Base-by-base conservation (phyloP, 2,797 vertebrate genomes). In the Microctenopoma stevenorrisi region DNA sequence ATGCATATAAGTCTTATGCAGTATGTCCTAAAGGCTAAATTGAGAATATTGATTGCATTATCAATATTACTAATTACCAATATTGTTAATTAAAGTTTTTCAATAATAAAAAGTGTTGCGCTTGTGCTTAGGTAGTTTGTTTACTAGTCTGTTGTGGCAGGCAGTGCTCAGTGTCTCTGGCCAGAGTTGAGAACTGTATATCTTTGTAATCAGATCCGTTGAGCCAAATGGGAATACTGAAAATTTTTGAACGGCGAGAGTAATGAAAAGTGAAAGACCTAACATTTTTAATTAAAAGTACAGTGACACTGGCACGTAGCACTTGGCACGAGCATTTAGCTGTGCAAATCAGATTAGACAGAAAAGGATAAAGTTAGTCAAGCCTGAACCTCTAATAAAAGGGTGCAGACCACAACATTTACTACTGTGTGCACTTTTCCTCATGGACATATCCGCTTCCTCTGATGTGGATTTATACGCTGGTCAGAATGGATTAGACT, bases 341-440 rank as follows among this genome's bases (percentile, higher is more conserved):
- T 71, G 55, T 84, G 86, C 75, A 90, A 89, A 93, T 92, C 87
- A 83, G 81, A 93, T 91, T 83, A 86, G 85, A 88, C 84, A 77
- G 81, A 80, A 82, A 86, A 78, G 74, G 85, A 92, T 86, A 75
- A 83, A 89, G 83, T 87, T 81, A 87, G 87, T 89, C 73, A 83
- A 73, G 81, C 75, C 68, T 71, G 83, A 83, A 84, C 76, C 67
- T 71, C 66, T 83, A 86, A 85, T 81, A 87, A 83, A 49, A 73
- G 65, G 38, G 40, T 37, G 57, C 46, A 38, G 51, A 72, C 63
- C 66, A 58, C 51, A 49, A 15, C 37, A 10, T 63, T 62, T 53
- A 52, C 68, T 26, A 44, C 49, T 56, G 40, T 40, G 51, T 67
- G 53, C 37, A 25, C 68, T 73, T 67, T 44, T 67, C 63, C 76